Percentiles rank a stretch among this genome's conserved stretches.
These are phyloP conservation scores for Kryptopterus vitreolus DNA, from an alignment of 2,797 vertebrate species.

Conservation along the genomic window DNA sequence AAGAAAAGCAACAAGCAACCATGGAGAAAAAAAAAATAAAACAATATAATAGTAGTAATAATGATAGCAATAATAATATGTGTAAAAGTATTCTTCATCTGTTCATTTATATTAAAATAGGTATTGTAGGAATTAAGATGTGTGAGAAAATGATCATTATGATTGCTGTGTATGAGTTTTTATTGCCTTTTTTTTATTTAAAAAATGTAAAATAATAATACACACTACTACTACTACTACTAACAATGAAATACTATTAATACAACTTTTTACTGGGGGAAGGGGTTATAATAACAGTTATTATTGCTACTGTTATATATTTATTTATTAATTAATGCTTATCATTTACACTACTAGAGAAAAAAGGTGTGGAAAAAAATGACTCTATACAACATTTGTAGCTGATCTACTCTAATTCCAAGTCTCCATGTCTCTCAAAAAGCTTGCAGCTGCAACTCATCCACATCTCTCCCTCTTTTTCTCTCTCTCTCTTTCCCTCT, in stretches of 20 bases:
- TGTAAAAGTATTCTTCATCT: neutral
- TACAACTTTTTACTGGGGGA: too few relatives aligned
- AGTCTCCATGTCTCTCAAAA: constrained; percentile 56
- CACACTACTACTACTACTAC: neutral
- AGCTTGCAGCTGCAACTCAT: constrained; percentile 50
- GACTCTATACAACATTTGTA: neutral
- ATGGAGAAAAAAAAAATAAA: neutral
- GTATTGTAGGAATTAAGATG: too few relatives aligned
- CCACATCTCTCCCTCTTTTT: neutral
- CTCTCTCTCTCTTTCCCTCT: neutral
- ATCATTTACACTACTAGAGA: neutral
- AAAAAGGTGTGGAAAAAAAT: neutral
- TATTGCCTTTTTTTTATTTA: neutral
- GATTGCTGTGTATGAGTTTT: neutral
- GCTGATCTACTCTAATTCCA: constrained; percentile 17
- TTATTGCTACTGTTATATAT: too few relatives aligned
- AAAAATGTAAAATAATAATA: neutral
- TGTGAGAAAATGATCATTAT: too few relatives aligned
- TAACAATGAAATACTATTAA: neutral
- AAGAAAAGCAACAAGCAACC: neutral
- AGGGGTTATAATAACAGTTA: too few relatives aligned
- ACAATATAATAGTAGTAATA: neutral
- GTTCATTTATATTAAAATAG: neutral
- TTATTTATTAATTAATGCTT: too few relatives aligned
- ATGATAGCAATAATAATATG: too few relatives aligned